Evolutionary conservation across 92 coral and sea anemone species (phyloP).

Genomic region (Zoanthus gigantus): DNA sequence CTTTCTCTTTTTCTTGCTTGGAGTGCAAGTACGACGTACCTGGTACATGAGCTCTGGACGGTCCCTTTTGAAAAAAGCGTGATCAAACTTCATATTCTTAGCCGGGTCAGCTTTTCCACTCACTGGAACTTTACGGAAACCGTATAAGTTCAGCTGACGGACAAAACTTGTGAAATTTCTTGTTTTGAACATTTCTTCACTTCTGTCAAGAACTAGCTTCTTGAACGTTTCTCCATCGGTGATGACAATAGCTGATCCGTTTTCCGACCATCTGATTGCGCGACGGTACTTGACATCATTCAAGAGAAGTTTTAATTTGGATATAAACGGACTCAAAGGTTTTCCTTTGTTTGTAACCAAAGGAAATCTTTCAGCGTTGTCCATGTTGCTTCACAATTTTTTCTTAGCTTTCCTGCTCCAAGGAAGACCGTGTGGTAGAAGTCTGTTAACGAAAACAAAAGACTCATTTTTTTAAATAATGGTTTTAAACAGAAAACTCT

Average conservation of each 20-base stretch:
- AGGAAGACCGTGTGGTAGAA: not conserved
- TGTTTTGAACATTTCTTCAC: constrained; percentile 99
- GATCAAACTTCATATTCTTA: constrained; percentile 98
- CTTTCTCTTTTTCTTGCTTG: constrained; percentile 89
- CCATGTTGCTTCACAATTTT: constrained; percentile 47
- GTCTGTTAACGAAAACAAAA: not conserved
- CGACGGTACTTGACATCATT: constrained; percentile 95
- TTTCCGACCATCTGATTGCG: constrained; percentile 97
- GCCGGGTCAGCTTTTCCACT: constrained; percentile 99
- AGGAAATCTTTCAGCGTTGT: constrained; percentile 52
- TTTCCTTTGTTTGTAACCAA: constrained; percentile 76
- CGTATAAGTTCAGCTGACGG: constrained; percentile 96
- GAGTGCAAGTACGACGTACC: constrained; percentile 89
- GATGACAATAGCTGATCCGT: constrained; percentile 95
- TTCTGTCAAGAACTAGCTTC: constrained; percentile 93
- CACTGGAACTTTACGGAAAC: constrained; percentile 94
- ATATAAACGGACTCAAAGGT: constrained; percentile 97
- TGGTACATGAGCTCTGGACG: constrained; percentile 95
- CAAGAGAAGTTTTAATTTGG: constrained; percentile 92
- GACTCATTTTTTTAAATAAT: not conserved
- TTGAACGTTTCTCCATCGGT: constrained; percentile 98
- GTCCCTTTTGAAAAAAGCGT: constrained; percentile 87
- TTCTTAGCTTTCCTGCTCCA: not conserved
- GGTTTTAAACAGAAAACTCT: not conserved
- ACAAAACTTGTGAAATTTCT: constrained; percentile 98